Evolutionary conservation across 2,113 vertebrate genomes (phyloP), one percentile per base, ranked within the genome.

Genomic region (Tragelaphus scriptus): DNA sequence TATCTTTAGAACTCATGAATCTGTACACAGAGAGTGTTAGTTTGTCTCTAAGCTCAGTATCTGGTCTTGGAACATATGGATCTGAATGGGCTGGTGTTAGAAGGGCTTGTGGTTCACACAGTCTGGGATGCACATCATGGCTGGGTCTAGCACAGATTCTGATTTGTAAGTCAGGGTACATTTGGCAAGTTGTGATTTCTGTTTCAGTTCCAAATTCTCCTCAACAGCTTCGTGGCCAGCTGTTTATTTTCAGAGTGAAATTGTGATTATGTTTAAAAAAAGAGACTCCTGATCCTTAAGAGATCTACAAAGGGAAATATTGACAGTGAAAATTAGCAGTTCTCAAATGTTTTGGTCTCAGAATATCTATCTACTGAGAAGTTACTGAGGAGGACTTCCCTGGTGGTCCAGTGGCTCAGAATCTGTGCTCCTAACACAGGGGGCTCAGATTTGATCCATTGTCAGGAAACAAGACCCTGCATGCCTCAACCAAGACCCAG

Each of bases 221-320:
- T 90, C 49, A 63, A 90, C 49, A 94, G 86, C 89, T 95, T 88
- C 75, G 59, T 79, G 49, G 53, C 85, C 96, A 96, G 95, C 86
- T 97, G 94, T 97, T 97, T 94, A 91, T 92, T 97, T 82, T 47
- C 77, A 88, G 80, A 91, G 85, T 86, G 87, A 96, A 88, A 93
- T 80, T 88, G 47, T 49, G 68, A 97, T 91, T 79, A 56, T 53
- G 61, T 79, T 91, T 56, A 28, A 88, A 63, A 65, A 75, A 87
- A 81, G 68, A 68, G 81, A 32, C 53, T 94, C 19, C 59, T 75
- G 55, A 47, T 93, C 86, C 82, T 89, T 85, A 82, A 93, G 82
- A 95, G 44, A 82, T 44, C 40, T 44, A 85, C 14, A 61, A 51
- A 89, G 1, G 40, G 90, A 63, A 96, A 80, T 84, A 95, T 51